Evolutionary conservation across 2,888 invertebrate species (phyloP).

Genomic region (Caenorhabditis afra): DNA sequence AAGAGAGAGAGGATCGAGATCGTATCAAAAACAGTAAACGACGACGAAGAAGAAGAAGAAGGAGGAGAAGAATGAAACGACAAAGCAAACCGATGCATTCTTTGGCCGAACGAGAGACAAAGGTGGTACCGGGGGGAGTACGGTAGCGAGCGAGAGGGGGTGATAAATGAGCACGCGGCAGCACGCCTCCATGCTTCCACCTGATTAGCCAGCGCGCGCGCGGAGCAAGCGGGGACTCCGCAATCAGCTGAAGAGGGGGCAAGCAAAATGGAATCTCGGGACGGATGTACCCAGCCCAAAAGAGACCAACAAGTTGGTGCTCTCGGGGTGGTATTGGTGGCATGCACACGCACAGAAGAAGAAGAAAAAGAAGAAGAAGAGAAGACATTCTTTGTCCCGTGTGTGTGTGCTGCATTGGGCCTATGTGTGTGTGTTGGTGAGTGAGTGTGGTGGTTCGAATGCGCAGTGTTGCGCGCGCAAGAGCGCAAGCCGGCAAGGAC

Average conservation of each 20-base stretch:
- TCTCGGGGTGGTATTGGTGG: constrained; percentile 30
- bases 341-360: constrained; percentile 39
- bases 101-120: too few relatives aligned
- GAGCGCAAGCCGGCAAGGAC: constrained; percentile 51
- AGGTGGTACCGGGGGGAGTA: background rate
- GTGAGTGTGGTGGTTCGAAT: constrained; percentile 29
- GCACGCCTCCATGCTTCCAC: constrained; percentile 15
- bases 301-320: constrained; percentile 31
- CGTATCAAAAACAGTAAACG: constrained; percentile 8
- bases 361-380: too few relatives aligned
- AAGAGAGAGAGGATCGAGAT: background rate
- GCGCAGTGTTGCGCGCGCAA: constrained; percentile 46
- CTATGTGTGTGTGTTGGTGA: constrained; percentile 38
- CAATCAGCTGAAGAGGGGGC: constrained; percentile 28
- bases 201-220: constrained; percentile 25
- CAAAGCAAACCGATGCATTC: too few relatives aligned
- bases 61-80: background rate
- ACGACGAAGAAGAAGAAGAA: constrained; percentile 5
- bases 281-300: constrained; percentile 8
- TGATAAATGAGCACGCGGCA: constrained; percentile 24
- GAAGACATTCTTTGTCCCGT: constrained; percentile 23
- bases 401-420: constrained; percentile 14
- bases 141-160: constrained; percentile 12
- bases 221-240: constrained; percentile 4
- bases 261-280: constrained; percentile 6